Base-by-base conservation (phyloP, 1,140 invertebrate genomes). In the Eriosoma lanigerum region DNA sequence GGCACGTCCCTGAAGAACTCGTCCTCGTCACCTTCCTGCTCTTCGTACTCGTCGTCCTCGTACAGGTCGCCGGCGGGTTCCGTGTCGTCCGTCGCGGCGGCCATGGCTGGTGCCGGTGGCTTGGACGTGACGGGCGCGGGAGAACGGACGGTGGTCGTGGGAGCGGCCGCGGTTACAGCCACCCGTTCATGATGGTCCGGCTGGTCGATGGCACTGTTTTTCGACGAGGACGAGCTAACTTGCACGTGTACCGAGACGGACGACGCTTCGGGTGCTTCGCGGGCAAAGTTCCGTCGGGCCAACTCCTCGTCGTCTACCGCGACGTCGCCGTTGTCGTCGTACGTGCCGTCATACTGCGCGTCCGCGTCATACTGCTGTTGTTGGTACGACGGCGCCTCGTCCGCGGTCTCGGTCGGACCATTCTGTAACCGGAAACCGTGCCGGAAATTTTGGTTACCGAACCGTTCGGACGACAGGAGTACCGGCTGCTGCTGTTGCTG, bases 311-410 rank as follows among this genome's bases (percentile, higher is more conserved):
- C 70, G 72, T 54, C 64, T 6, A 24, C 60, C 15, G 32, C 68
- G 38, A 24, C 46, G 2, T 29, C 54, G n/a, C 60, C 32, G 3
- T n/a, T 24, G 68, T 62, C 70, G 72, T 81, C 64, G 29, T 81
- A 50, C 13, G 12, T 56, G 52, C 54, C 75, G 72, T 68, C 64
- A 66, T 58, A 66, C 46, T 60, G 32, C 17, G 8, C 81, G 8
- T 44, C 70, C n/a, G 19, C 58, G 12, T 73, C 6, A 3, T 44
- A 64, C 10, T 68, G 70, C 44, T 81, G 81, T 29, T 48, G 44
- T 24, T 81, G 81, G 13, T 81, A 44, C 17, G 86, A 81, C 50
- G 87, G 80, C 0, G 86, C 86, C 8, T 86, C 85, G 0, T 86
- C 84, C 9, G 26, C 52, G 17, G 56, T 60, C 0, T 86, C 85